These are phyloP conservation scores for Zaprionus kolodkinae DNA, from an alignment of 1,140 invertebrate species.

Conservation along the genomic window DNA sequence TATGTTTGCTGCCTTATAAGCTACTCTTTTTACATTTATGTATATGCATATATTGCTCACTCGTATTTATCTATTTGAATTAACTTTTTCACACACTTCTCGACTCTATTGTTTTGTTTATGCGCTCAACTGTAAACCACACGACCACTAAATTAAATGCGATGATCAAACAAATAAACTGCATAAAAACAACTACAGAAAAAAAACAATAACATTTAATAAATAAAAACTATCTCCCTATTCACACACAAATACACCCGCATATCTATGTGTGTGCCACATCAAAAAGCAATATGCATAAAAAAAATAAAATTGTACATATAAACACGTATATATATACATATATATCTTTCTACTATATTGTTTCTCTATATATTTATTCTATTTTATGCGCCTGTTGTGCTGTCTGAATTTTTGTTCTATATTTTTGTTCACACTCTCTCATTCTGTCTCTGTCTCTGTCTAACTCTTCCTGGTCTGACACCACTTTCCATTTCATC, in stretches of 20 bases:
- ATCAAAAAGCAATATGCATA: conserved; percentile 21
- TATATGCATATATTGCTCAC: conserved; percentile 7
- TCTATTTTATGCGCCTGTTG: conserved; percentile 70
- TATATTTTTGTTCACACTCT: conserved; percentile 39
- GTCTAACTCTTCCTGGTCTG: conserved; percentile 15
- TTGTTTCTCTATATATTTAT: conserved; percentile 38
- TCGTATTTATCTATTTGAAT: conserved; percentile 33
- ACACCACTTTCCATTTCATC: conserved; percentile 18
- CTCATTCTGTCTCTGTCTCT: conserved; percentile 33
- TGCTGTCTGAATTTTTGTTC: conserved; percentile 57
- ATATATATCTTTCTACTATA: conserved; percentile 39
- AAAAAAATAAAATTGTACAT: conserved; percentile 17
- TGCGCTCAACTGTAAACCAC: conserved; percentile 51
- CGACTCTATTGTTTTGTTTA: conserved; percentile 45
- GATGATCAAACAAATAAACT: conserved; percentile 63
- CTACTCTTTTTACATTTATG: background rate
- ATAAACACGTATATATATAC: conserved; percentile 30
- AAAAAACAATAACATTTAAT: conserved; percentile 39
- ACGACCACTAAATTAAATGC: conserved; percentile 43
- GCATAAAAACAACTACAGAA: conserved; percentile 40
- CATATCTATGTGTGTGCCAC: conserved; percentile 10
- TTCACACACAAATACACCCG: conserved; percentile 11
- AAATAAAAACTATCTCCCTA: conserved; percentile 27
- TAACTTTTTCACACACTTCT: conserved; percentile 37
- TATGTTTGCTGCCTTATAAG: background rate